Conservation (phyloP, 2,113 vertebrate genomes). For the Protobothrops mucrosquamatus region DNA sequence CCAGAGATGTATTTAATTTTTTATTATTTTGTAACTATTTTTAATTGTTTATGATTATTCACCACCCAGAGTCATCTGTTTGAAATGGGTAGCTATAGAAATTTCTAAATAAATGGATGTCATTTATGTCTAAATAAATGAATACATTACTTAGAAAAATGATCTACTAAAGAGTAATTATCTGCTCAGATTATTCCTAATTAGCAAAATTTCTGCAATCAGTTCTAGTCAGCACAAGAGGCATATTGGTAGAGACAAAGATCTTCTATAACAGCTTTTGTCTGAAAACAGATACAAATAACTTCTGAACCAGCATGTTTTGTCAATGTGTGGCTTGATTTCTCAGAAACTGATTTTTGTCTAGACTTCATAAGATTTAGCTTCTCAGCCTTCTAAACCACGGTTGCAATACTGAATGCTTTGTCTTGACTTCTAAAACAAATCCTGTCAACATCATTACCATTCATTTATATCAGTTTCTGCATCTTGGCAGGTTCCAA, state of each 20-base stretch:
- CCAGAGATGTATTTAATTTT: background rate
- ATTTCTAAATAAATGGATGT: background rate
- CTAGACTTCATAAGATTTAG: background rate
- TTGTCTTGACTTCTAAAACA: background rate
- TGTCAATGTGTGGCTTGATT: background rate
- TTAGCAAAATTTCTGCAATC: background rate
- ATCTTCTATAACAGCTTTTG: background rate
- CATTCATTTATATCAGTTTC: background rate
- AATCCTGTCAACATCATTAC: background rate
- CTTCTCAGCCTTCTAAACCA: background rate
- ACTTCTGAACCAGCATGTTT: background rate
- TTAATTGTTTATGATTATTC: background rate
- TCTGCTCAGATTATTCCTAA: background rate
- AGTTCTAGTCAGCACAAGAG: background rate
- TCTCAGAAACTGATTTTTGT: background rate
- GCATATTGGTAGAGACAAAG: background rate
- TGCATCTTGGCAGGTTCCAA: background rate
- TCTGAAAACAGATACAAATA: background rate
- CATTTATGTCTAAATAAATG: background rate
- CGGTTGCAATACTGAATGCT: background rate
- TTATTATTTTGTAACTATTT: background rate
- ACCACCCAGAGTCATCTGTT: background rate
- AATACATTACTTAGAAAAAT: background rate
- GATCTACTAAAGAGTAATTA: background rate
- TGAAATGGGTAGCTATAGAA: background rate